These are phyloP conservation scores for Bacillus rossius DNA, from an alignment of 1,140 invertebrate genomes.

Conservation along the genomic window DNA sequence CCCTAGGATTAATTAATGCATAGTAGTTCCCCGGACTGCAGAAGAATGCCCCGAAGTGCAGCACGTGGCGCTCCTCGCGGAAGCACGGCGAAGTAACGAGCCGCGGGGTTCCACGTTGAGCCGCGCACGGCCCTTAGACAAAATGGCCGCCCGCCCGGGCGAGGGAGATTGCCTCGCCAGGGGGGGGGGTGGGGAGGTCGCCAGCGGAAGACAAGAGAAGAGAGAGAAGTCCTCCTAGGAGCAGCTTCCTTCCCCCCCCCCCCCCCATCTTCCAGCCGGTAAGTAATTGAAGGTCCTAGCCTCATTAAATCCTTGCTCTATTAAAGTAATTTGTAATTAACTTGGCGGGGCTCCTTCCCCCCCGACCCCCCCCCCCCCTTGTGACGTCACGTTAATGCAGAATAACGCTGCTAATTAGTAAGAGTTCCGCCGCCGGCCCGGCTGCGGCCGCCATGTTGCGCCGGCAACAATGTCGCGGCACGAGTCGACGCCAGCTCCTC, in stretches of 20 bases:
- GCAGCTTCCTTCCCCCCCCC: not conserved
- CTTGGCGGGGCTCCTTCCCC: conserved; percentile 21
- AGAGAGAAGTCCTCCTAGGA: not conserved
- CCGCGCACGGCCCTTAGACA: no score
- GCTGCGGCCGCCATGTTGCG: no score
- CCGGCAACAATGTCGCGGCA: no score
- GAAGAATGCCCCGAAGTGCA: no score
- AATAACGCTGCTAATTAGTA: conserved; percentile 20
- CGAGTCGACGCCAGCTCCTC: no score
- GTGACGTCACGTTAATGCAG: conserved; percentile 19
- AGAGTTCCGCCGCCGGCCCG: not conserved
- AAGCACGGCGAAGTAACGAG: no score
- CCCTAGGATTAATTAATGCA: no score
- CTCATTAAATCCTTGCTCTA: conserved; percentile 34
- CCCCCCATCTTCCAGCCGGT: not conserved
- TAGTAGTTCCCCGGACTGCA: no score
- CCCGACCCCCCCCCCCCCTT: no score
- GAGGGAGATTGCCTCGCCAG: not conserved
- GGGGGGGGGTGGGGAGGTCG: not conserved
- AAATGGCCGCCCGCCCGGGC: not conserved
- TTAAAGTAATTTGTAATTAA: conserved; percentile 35
- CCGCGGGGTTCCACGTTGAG: no score
- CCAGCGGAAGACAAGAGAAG: not conserved
- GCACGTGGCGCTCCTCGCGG: no score
- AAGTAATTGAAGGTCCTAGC: conserved; percentile 26